Evolutionary conservation across 1,140 invertebrate species (phyloP), one percentile per base, ranked within the genome.

Genomic region (Pararge aegeria): DNA sequence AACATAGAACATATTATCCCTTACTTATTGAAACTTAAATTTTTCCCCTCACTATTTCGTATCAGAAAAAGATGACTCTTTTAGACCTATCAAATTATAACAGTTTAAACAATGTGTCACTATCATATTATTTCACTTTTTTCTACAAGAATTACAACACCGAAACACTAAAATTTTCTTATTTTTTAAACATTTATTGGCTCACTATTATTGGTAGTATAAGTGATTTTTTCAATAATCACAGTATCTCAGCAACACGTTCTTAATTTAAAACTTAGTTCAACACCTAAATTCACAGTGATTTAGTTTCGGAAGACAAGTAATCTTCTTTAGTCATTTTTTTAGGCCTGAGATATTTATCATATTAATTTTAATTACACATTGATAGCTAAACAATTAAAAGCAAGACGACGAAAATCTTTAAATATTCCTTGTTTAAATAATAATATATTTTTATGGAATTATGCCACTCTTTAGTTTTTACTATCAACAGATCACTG

Each of bases 181-280:
- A 48, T 68, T 44, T 50, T 29, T 64, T 53, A 55, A 64, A 34
- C 18, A 51, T 51, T 51, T 51, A 61, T 68, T 70, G 56, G 62
- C 59, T 66, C 57, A 67, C 50, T 50, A 55, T 61, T 12, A 59
- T 60, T 68, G 64, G 66, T 57, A 61, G 68, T 74, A 70, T 65
- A 65, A 74, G 67, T 50, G 18, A 5, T 2, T 18, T 10, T 46
- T 20, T 46, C 59, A 70, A 62, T 67, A 64, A 58, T 2, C 49
- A 20, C 49, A 20, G 2, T 20, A 16, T 18, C 42, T 4, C 1
- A 1, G 2, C 42, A 20, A 20, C 6, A 46, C 16, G 13, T 18
- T 42, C 4, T 42, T 42, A 12, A 20, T 10, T 34, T 34, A 51
- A 27, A 0, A 51, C 30, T 13, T 29, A 19, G 9, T 34, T 27